A percentile compares a stretch with the other conserved stretches of the same genome.
Evolutionary conservation across 2,113 vertebrate species (phyloP).

Genomic region (Melozone crissalis): DNA sequence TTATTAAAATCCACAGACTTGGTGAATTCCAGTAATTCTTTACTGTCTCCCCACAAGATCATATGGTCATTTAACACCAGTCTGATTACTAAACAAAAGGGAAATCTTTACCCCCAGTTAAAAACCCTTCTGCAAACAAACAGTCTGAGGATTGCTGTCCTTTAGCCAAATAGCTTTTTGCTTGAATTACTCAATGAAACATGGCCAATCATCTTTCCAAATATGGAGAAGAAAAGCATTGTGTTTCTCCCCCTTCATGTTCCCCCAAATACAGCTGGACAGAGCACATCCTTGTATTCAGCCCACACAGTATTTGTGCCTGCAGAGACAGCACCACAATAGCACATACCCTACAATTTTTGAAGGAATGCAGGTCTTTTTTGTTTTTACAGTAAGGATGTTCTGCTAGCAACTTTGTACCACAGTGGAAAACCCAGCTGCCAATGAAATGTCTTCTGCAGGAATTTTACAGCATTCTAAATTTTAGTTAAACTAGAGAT

Average conservation of each 20-base stretch:
- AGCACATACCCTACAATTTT: constrained; percentile 41
- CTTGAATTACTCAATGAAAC: constrained; percentile 56
- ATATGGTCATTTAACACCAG: constrained; percentile 7
- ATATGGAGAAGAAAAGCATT: constrained; percentile 49
- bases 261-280: constrained; percentile 45
- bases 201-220: constrained; percentile 57
- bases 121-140: constrained; percentile 43
- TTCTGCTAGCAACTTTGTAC: not conserved
- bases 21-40: constrained; percentile 38
- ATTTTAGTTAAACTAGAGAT: not conserved
- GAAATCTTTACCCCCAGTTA: constrained; percentile 15
- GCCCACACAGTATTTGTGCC: constrained; percentile 26
- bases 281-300: not conserved
- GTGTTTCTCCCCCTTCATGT: not conserved
- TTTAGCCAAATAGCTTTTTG: constrained; percentile 52
- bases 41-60: constrained; percentile 30
- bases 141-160: constrained; percentile 26
- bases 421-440: not conserved
- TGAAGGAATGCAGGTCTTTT: constrained; percentile 24
- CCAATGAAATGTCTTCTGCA: not conserved
- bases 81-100: constrained; percentile 45
- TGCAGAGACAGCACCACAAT: not conserved
- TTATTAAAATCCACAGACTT: constrained; percentile 41
- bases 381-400: not conserved
- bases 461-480: not conserved